A percentile compares a stretch with the other conserved stretches of the same genome.
These are phyloP conservation scores for Polietes domitor DNA, from an alignment of 2,888 invertebrate genomes.

Conservation along the genomic window DNA sequence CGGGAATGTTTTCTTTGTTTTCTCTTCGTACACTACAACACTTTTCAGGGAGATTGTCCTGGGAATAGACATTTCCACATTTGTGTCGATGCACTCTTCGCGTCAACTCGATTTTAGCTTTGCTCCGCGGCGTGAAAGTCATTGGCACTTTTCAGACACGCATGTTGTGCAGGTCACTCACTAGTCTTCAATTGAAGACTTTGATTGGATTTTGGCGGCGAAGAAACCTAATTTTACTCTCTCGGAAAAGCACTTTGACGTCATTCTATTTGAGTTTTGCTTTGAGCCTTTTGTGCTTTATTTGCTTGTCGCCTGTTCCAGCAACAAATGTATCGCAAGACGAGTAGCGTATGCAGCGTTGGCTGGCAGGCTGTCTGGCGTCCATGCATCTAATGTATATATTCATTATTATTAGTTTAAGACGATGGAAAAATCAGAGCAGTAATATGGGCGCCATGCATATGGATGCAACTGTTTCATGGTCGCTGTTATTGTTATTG, in stretches of 20 bases:
- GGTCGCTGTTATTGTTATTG: not conserved
- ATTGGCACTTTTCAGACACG: not conserved
- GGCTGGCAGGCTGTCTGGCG: conserved; percentile 35
- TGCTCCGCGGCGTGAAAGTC: not conserved
- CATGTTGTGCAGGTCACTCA: conserved; percentile 48
- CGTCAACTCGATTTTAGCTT: conserved; percentile 3
- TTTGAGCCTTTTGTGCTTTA: conserved; percentile 30
- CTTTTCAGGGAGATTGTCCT: conserved; percentile 42
- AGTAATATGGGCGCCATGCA: conserved; percentile 62
- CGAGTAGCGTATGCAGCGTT: not conserved
- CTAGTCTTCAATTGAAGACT: conserved; percentile 49
- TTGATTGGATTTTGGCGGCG: conserved; percentile 46
- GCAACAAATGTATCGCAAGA: conserved; percentile 35
- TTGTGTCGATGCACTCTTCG: not conserved
- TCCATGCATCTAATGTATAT: conserved; percentile 62
- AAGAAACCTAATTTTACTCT: conserved; percentile 56
- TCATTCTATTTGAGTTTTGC: conserved; percentile 29
- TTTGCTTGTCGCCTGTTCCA: conserved; percentile 40
- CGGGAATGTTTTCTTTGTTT: not conserved
- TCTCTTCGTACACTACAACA: conserved; percentile 41
- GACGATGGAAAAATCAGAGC: conserved; percentile 56
- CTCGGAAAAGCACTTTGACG: not conserved
- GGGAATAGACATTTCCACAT: conserved; percentile 41
- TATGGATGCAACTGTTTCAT: conserved; percentile 54
- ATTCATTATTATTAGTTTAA: conserved; percentile 61